Evolutionary conservation across 2,888 invertebrate species (phyloP).

Genomic region (Dryomyza anilis): DNA sequence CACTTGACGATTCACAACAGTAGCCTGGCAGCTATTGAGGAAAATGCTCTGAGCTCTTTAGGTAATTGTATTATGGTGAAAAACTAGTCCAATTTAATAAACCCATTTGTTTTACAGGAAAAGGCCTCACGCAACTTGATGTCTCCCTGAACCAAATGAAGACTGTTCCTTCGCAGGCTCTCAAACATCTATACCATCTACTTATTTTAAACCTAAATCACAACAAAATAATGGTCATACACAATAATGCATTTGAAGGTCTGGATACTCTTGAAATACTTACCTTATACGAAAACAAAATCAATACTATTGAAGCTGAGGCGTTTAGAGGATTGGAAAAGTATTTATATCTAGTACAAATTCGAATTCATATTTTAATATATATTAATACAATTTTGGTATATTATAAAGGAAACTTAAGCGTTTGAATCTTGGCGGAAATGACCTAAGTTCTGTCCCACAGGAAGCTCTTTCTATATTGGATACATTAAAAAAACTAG

Average conservation of each 20-base stretch:
- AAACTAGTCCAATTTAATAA: background rate
- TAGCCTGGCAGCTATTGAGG: constrained; percentile 84
- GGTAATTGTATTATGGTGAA: constrained; percentile 70
- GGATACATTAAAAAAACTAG: constrained; percentile 81
- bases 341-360: constrained; percentile 62
- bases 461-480: constrained; percentile 80
- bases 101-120: constrained; percentile 65
- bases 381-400: background rate
- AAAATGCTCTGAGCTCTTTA: constrained; percentile 84
- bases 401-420: constrained; percentile 71
- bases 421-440: constrained; percentile 83
- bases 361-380: background rate
- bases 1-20: constrained; percentile 89
- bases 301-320: constrained; percentile 77
- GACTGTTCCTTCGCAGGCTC: constrained; percentile 79
- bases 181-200: constrained; percentile 80
- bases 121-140: constrained; percentile 85
- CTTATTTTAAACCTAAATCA: constrained; percentile 89
- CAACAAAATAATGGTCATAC: constrained; percentile 80
- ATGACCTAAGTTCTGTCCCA: constrained; percentile 77
- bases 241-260: constrained; percentile 83
- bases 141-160: constrained; percentile 84
- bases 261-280: constrained; percentile 85
- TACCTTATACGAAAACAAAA: constrained; percentile 85
- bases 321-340: constrained; percentile 87